Evolutionary conservation across 2,888 invertebrate genomes (phyloP).

Genomic region (Carcina quercana): DNA sequence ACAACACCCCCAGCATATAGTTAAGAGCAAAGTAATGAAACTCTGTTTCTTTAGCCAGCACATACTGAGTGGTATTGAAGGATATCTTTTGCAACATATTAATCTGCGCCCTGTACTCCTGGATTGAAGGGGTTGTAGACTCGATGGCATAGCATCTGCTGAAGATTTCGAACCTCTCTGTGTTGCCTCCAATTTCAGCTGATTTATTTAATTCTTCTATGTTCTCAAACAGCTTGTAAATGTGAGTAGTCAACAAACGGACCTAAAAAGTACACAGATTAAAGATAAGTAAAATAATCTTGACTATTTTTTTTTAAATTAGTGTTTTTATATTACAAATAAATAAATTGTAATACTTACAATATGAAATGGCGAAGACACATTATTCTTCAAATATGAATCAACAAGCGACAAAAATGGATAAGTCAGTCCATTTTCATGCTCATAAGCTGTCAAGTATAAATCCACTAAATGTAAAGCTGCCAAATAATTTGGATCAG

Average conservation of each 20-base stretch:
- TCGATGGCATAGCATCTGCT: slow-evolving; percentile 82
- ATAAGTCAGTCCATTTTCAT: slow-evolving; percentile 54
- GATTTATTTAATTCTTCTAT: slow-evolving; percentile 63
- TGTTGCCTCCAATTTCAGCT: slow-evolving; percentile 34
- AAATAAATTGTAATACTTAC: slow-evolving; percentile 50
- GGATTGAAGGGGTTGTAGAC: slow-evolving; percentile 79
- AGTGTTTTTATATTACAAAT: background rate
- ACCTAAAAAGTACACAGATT: slow-evolving; percentile 63
- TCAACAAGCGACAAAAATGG: slow-evolving; percentile 63
- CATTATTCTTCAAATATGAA: slow-evolving; percentile 71
- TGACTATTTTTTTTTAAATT: background rate
- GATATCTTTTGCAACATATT: slow-evolving; percentile 83
- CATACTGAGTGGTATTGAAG: slow-evolving; percentile 75
- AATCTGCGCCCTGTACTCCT: slow-evolving; percentile 87
- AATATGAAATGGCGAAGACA: slow-evolving; percentile 80
- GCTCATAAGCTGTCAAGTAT: slow-evolving; percentile 63
- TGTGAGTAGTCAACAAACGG: slow-evolving; percentile 81
- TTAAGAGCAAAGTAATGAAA: slow-evolving; percentile 80
- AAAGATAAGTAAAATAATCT: slow-evolving; percentile 1
- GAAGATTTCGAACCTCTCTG: slow-evolving; percentile 76
- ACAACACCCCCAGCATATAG: slow-evolving; percentile 87
- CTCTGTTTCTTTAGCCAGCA: slow-evolving; percentile 70
- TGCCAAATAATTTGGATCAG: slow-evolving; percentile 56
- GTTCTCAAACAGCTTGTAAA: slow-evolving; percentile 80
- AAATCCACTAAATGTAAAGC: slow-evolving; percentile 72